A percentile compares a stretch with the other conserved stretches of the same genome.
These are phyloP conservation scores for Melieria picta DNA, from an alignment of 2,888 invertebrate species.

Conservation along the genomic window DNA sequence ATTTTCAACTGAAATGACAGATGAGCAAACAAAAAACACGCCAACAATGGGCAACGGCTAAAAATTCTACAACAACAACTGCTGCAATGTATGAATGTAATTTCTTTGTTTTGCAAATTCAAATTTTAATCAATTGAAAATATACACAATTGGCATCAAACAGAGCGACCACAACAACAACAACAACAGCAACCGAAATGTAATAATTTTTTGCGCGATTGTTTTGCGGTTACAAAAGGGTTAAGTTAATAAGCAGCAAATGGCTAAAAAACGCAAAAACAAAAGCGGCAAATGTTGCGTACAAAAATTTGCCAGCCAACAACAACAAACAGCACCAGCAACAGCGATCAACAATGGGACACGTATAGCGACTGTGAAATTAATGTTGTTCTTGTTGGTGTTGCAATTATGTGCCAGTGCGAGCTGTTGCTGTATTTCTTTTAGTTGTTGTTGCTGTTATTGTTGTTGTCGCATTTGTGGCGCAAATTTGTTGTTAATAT, in stretches of 20 bases:
- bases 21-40: background rate
- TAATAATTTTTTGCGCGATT: too few species aligned
- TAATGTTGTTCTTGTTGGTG: background rate
- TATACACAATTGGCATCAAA: too few species aligned
- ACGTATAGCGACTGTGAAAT: background rate
- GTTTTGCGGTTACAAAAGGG: too few species aligned
- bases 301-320: background rate
- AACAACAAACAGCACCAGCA: constrained; percentile 35
- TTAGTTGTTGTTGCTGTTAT: too few species aligned
- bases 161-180: too few species aligned
- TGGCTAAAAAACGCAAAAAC: too few species aligned
- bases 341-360: constrained; percentile 4
- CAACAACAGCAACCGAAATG: too few species aligned
- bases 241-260: too few species aligned
- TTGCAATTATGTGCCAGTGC: background rate
- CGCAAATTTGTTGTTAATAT: constrained; percentile 25
- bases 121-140: too few species aligned
- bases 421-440: too few species aligned
- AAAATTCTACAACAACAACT: background rate
- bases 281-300: background rate
- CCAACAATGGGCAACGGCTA: background rate
- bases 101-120: too few species aligned
- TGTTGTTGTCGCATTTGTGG: constrained; percentile 28
- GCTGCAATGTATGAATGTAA: too few species aligned
- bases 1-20: constrained; percentile 19